These are phyloP conservation scores for Unio pictorum DNA, from an alignment of 2,888 invertebrate species.

Conservation along the genomic window DNA sequence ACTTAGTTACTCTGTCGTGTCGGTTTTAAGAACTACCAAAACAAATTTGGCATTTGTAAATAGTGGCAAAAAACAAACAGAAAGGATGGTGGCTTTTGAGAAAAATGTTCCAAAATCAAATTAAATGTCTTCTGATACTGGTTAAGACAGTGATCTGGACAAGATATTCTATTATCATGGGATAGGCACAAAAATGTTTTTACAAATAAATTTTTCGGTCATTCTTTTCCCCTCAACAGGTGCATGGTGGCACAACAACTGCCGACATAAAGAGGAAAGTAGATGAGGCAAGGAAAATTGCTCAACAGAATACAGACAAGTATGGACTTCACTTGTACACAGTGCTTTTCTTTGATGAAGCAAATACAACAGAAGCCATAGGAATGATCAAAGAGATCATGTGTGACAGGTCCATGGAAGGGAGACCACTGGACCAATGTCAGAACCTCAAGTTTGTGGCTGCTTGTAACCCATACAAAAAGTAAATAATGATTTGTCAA, in stretches of 20 bases:
- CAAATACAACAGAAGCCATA: constrained; percentile 67
- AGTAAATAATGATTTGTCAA: constrained; percentile 38
- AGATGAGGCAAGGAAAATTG: constrained; percentile 45
- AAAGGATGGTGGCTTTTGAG: no score
- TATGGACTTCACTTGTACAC: constrained; percentile 51
- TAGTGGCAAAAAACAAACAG: no score
- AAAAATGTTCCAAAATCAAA: no score
- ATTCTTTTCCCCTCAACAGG: constrained; percentile 28
- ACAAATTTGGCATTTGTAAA: no score
- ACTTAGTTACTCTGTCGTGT: no score
- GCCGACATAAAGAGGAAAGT: constrained; percentile 60
- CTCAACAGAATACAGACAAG: constrained; percentile 42
- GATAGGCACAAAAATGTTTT: no score
- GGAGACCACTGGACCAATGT: constrained; percentile 42
- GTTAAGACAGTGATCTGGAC: no score
- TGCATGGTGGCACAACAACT: constrained; percentile 66
- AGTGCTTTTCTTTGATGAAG: constrained; percentile 69
- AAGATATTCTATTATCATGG: no score
- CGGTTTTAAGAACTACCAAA: no score
- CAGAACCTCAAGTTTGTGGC: constrained; percentile 64
- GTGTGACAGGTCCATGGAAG: constrained; percentile 63
- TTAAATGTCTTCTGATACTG: no score
- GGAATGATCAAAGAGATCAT: constrained; percentile 68
- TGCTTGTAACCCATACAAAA: constrained; percentile 69
- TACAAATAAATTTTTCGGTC: background rate